These are phyloP conservation scores for Chironomus striatipennis DNA, from an alignment of 1,140 invertebrate species.

Conservation along the genomic window DNA sequence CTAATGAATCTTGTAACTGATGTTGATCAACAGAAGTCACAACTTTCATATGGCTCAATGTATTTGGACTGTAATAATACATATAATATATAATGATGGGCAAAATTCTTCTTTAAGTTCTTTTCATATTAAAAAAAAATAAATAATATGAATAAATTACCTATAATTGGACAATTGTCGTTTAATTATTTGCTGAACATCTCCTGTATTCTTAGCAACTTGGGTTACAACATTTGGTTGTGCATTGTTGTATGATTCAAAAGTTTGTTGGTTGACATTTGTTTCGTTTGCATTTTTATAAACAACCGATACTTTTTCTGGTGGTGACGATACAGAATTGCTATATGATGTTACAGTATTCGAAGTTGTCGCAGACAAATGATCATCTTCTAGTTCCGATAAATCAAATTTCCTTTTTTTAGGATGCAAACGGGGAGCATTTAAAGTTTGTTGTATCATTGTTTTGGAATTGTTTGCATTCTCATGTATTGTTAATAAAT, in stretches of 20 bases:
- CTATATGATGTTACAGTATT: conserved; percentile 36
- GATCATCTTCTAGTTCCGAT: conserved; percentile 62
- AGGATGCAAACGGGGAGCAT: conserved; percentile 59
- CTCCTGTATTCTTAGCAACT: background rate
- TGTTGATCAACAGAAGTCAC: conserved; percentile 17
- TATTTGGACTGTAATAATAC: background rate
- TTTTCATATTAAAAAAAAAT: no score
- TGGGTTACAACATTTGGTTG: background rate
- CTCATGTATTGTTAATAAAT: conserved; percentile 31
- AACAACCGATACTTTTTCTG: background rate
- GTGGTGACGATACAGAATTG: background rate
- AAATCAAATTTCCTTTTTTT: conserved; percentile 85
- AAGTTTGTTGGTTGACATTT: conserved; percentile 9
- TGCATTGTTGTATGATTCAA: background rate
- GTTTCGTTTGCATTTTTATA: conserved; percentile 35
- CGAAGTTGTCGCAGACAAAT: conserved; percentile 35
- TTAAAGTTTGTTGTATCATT: conserved; percentile 33
- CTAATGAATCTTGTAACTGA: conserved; percentile 34
- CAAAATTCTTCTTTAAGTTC: background rate
- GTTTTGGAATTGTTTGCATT: conserved; percentile 28
- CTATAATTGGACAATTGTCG: background rate
- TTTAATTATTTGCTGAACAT: background rate
- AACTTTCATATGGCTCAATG: background rate
- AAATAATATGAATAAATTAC: background rate
- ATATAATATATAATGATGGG: background rate